These are phyloP conservation scores for Pegoplata infirma DNA, from an alignment of 2,888 invertebrate genomes.

Conservation along the genomic window DNA sequence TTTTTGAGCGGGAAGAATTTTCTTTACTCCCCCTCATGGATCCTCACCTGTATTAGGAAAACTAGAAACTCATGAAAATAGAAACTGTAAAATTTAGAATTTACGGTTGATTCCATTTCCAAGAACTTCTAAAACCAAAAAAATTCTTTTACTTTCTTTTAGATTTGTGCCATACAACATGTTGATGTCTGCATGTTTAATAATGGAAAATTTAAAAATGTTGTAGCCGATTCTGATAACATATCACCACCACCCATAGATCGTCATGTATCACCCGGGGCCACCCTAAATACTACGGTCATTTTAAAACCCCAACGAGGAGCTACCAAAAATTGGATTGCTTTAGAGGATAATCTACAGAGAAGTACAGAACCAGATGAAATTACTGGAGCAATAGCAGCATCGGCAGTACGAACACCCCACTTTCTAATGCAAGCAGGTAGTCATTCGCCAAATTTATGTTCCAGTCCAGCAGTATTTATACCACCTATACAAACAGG, in stretches of 20 bases:
- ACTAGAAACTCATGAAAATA: too few relatives aligned
- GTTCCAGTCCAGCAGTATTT: constrained; percentile 67
- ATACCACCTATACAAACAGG: constrained; percentile 65
- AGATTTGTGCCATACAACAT: constrained; percentile 92
- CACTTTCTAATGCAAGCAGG: constrained; percentile 66
- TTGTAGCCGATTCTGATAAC: constrained; percentile 86
- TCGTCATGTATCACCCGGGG: constrained; percentile 81
- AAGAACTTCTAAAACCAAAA: background rate
- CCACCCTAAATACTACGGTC: constrained; percentile 82
- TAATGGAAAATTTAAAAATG: constrained; percentile 95
- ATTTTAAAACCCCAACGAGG: constrained; percentile 85
- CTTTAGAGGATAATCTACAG: constrained; percentile 90
- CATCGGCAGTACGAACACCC: constrained; percentile 81
- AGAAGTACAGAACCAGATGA: constrained; percentile 82
- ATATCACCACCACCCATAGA: constrained; percentile 71
- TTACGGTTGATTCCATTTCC: too few relatives aligned
- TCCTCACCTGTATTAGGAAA: too few relatives aligned
- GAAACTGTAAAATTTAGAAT: too few relatives aligned
- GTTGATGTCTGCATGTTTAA: constrained; percentile 97
- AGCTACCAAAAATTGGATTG: constrained; percentile 93
- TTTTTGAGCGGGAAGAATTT: too few relatives aligned
- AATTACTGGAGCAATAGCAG: constrained; percentile 77
- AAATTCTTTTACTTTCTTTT: constrained; percentile 16
- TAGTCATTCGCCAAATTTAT: constrained; percentile 69
- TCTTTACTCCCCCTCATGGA: too few relatives aligned